Evolutionary conservation across 2,113 vertebrate genomes (phyloP).

Genomic region (Poeciliopsis turrubarensis): DNA sequence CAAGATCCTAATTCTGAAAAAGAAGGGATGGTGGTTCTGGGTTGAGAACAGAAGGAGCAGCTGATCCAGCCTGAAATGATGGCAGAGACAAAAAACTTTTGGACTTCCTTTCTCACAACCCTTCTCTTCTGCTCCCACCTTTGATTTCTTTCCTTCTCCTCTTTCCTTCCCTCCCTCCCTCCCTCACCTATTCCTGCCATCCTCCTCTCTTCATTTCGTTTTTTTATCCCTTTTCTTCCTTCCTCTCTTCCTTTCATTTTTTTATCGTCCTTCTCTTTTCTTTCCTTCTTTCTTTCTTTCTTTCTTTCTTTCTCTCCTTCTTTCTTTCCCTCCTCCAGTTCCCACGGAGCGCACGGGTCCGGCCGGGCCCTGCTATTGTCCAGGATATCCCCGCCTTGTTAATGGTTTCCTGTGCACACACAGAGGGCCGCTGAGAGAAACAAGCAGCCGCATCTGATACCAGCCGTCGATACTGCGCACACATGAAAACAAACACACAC

Average conservation of each 20-base stretch:
- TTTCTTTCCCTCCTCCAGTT: constrained; percentile 54
- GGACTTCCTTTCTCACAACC: constrained; percentile 56
- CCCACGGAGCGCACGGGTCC: constrained; percentile 70
- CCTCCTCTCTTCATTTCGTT: constrained; percentile 43
- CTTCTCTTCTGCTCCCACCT: constrained; percentile 29
- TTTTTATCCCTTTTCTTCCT: constrained; percentile 50
- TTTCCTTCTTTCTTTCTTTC: constrained; percentile 30
- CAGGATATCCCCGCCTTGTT: constrained; percentile 84
- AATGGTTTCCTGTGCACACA: constrained; percentile 85
- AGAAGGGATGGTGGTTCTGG: constrained; percentile 11
- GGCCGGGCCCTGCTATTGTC: constrained; percentile 72
- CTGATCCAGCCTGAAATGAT: constrained; percentile 56
- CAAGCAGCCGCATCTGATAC: constrained; percentile 63
- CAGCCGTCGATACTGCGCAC: constrained; percentile 18
- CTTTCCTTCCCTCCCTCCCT: constrained; percentile 6
- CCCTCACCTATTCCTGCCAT: constrained; percentile 12
- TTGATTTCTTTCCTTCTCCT: constrained; percentile 27
- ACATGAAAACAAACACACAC: constrained; percentile 21
- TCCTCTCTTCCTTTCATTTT: constrained; percentile 32
- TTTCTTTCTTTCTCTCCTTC: constrained; percentile 2
- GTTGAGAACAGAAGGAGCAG: constrained; percentile 59
- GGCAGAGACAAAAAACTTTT: constrained; percentile 67
- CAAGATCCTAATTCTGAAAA: background rate
- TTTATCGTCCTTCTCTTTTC: constrained; percentile 44
- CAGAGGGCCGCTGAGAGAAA: constrained; percentile 69